Percentiles rank a stretch among this genome's conserved stretches.
phyloP scores from a whole-genome alignment of 2,113 vertebrate species.

The Terrapene triunguis region DNA sequence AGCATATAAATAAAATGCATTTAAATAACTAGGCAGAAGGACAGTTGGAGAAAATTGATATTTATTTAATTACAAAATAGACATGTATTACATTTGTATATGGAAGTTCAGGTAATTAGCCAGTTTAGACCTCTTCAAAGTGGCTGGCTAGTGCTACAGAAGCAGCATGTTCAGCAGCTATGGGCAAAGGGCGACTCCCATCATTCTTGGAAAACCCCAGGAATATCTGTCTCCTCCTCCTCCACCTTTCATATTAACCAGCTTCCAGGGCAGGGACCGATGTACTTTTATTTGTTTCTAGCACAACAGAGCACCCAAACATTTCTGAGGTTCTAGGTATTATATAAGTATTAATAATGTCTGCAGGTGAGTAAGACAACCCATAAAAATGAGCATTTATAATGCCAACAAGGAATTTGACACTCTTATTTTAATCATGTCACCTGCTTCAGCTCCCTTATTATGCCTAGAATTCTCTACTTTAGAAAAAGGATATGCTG shows the following conservation, averaged over 20 bases:
- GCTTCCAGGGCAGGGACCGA: not conserved
- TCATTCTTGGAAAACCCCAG: not conserved
- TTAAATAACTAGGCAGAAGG: not conserved
- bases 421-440: not conserved
- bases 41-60: not conserved
- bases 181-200: not conserved
- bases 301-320: not conserved
- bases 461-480: not conserved
- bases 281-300: not conserved
- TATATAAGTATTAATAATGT: not conserved
- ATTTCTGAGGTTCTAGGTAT: not conserved
- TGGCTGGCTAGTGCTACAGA: not conserved
- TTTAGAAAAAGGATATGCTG: not conserved
- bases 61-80: not conserved
- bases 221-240: not conserved
- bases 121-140: not conserved
- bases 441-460: not conserved
- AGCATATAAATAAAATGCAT: not conserved
- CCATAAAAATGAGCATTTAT: not conserved
- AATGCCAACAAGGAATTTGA: not conserved
- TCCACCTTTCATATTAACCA: conserved; percentile 6
- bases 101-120: not conserved
- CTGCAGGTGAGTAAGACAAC: not conserved
- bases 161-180: not conserved
- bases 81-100: not conserved